These are phyloP conservation scores for Saturnia japonica DNA, from an alignment of 2,888 invertebrate species.

Conservation along the genomic window DNA sequence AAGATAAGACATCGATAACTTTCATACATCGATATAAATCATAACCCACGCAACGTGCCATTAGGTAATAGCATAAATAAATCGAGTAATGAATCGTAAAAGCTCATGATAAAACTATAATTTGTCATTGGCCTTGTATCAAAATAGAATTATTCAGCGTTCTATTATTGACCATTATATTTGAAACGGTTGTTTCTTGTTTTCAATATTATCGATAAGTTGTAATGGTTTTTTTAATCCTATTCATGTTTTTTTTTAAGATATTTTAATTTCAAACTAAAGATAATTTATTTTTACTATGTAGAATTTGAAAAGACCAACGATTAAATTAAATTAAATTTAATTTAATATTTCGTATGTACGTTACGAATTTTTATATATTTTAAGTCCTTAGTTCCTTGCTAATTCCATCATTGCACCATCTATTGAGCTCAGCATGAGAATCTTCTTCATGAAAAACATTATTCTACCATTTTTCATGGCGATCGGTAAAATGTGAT, in stretches of 20 bases:
- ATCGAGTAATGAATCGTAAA: slow-evolving; percentile 10
- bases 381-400: no score
- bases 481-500: no score
- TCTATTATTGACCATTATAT: not conserved
- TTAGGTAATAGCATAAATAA: slow-evolving; percentile 9
- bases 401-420: no score
- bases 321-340: no score
- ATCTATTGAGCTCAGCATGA: no score
- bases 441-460: no score
- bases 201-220: not conserved
- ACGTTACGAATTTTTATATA: no score
- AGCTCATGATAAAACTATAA: not conserved
- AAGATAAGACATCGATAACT: slow-evolving; percentile 17
- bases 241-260: not conserved
- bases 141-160: not conserved
- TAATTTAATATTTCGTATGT: no score
- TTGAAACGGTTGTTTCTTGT: not conserved
- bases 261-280: not conserved
- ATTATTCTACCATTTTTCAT: no score
- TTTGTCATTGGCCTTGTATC: slow-evolving; percentile 16
- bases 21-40: slow-evolving; percentile 17
- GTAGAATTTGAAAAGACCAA: no score
- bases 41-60: slow-evolving; percentile 14
- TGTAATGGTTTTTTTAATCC: not conserved
- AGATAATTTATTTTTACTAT: no score